Evolutionary conservation across 2,113 vertebrate genomes (phyloP), one percentile per base, ranked within the genome.

Genomic region (Eretmodus cyanostictus): DNA sequence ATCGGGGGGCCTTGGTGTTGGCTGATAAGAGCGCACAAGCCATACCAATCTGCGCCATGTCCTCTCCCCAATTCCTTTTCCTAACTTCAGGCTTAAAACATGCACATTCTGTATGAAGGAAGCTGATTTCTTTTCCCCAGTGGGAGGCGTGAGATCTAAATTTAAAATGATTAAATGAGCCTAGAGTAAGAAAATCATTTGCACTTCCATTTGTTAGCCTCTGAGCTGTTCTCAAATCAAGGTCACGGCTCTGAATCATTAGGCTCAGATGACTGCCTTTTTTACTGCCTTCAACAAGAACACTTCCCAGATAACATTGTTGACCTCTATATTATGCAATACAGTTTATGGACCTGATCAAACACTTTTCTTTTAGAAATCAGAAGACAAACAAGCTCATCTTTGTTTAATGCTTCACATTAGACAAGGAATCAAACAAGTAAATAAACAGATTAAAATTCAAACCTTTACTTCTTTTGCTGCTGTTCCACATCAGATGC

Each of bases 121-220:
- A 91, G 66, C 86, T 78, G 93, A 90, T 95, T 91, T 94, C 82
- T 93, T 94, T 92, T 45, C 89, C 94, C 91, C 92, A 55, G 86
- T 94, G 92, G 93, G 91, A 95, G 94, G 90, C 57, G 63, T 89
- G 86, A 94, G 93, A 95, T 95, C 94, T 94, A 95, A 95, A 96
- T 94, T 92, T 92, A 88, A 95, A 95, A 91, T 93, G 89, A 96
- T 95, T 90, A 94, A 92, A 94, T 59, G 84, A 86, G 94, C 95
- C 94, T 89, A 51, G 88, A 94, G 94, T 93, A 92, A 93, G 85
- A 91, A 92, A 91, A 93, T 93, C 83, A 91, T 94, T 93, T 94
- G 90, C 91, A 83, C 87, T 92, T 94, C 78, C 89, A 84, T 93
- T 94, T 92, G 86, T 92, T 89, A 87, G 92, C 93, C 93, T 91